phyloP scores from a whole-genome alignment of 2,113 vertebrate species.

The Lepus americanus region DNA sequence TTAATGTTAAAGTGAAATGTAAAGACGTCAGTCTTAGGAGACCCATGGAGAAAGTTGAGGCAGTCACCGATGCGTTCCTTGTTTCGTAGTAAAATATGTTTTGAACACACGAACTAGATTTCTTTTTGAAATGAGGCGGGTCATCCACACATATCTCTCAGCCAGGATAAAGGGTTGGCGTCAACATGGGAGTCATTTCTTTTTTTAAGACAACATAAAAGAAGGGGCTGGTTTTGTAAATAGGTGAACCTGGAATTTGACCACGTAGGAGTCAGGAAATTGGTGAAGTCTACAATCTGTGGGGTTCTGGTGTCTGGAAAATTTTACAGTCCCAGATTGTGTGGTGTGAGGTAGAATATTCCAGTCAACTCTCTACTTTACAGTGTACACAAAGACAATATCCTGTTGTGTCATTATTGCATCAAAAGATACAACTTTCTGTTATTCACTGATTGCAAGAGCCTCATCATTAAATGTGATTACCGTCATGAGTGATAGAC shows the following conservation, averaged over 20 bases:
- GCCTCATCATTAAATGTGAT: not conserved
- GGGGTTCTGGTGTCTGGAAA: slow-evolving; percentile 74
- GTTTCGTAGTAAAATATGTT: not conserved
- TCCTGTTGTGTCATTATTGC: slow-evolving; percentile 19
- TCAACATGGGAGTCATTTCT: slow-evolving; percentile 4
- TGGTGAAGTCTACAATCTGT: slow-evolving; percentile 68
- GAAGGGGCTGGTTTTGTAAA: slow-evolving; percentile 62
- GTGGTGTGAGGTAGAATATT: slow-evolving; percentile 51
- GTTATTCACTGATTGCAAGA: not conserved
- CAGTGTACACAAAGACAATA: slow-evolving; percentile 15
- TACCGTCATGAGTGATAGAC: not conserved
- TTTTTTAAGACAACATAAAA: slow-evolving; percentile 7
- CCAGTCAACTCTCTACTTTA: slow-evolving; percentile 63
- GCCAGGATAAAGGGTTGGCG: not conserved
- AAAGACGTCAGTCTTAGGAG: not conserved
- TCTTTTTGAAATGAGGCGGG: slow-evolving; percentile 29
- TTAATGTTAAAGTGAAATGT: slow-evolving; percentile 45
- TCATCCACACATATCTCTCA: not conserved
- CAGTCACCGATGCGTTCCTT: not conserved
- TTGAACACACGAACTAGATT: not conserved
- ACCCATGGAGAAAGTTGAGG: slow-evolving; percentile 18
- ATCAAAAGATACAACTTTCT: slow-evolving; percentile 14
- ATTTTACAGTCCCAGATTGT: slow-evolving; percentile 73
- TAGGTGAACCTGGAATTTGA: slow-evolving; percentile 69
- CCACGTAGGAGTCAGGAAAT: slow-evolving; percentile 69